phyloP scores from a whole-genome alignment of 2,797 vertebrate genomes.

The Dermochelys coriacea region DNA sequence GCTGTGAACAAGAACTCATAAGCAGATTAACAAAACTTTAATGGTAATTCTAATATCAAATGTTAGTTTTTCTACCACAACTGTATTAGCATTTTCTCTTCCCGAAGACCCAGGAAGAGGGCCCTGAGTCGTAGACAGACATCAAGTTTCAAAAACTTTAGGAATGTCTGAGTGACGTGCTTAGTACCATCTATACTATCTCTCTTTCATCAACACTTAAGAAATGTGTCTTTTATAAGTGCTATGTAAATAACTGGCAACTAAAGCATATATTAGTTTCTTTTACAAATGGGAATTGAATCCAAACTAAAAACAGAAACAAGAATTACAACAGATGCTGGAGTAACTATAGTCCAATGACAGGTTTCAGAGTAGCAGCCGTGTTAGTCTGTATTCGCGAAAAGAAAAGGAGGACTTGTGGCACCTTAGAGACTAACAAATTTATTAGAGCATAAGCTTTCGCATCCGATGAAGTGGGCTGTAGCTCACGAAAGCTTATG shows the following conservation, averaged over 20 bases:
- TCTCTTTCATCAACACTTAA: not conserved
- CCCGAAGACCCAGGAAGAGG: accelerated
- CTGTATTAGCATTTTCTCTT: not conserved
- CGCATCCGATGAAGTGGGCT: too few relatives aligned
- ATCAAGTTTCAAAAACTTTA: not conserved
- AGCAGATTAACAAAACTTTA: not conserved
- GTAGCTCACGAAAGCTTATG: too few relatives aligned
- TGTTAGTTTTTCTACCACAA: not conserved
- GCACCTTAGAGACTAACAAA: too few relatives aligned
- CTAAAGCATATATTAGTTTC: not conserved
- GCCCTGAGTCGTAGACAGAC: too few relatives aligned
- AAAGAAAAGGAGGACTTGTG: too few relatives aligned
- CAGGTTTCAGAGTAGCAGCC: too few relatives aligned
- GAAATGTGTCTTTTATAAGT: not conserved
- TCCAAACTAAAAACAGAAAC: not conserved
- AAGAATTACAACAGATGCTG: not conserved
- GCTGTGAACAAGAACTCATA: not conserved
- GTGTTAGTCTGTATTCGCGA: too few relatives aligned
- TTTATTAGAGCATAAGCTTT: too few relatives aligned
- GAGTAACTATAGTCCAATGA: not conserved
- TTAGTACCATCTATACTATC: not conserved
- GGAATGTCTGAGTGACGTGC: not conserved
- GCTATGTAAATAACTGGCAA: not conserved
- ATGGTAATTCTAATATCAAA: not conserved
- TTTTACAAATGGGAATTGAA: not conserved